Base-by-base conservation (phyloP, 2,888 invertebrate genomes). In the Quadriops clusia region DNA sequence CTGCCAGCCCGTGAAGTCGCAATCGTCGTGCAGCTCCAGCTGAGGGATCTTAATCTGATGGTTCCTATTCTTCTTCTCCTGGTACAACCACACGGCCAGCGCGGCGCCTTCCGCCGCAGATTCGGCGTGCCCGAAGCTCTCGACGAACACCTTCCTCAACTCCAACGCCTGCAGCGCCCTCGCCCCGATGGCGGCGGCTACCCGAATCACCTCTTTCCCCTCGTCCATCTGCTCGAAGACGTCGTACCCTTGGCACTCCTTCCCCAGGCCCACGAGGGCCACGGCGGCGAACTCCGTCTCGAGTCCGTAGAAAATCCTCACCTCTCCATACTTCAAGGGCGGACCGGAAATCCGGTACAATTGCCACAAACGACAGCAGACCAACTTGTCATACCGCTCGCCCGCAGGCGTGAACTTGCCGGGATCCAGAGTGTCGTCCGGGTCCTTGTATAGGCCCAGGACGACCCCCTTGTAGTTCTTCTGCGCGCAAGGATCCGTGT, bases 41-140 rank as follows among this genome's bases (percentile, higher is more conserved):
- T 63, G 60, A 26, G 68, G 60, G 22, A 59, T 45, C 17, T 42
- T 37, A 5, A 54, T 41, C 38, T 58, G 53, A 14, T 56, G 40
- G 13, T 55, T 47, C 32, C 54, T 55, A 15, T 43, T 46, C 42
- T 69, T 76, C 47, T 77, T 70, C 43, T 83, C 78, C 52, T 77
- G 76, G 51, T 79, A 86, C 3, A 68, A 56, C 74, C 77, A 83
- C 5, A 74, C 59, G 1, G 72, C 72, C 10, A 87, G 62, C 3
- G 66, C 62, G 1, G 79, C 74, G 2, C 84, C 86, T 56, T 86
- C 86, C 1, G 84, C 84, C 2, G 84, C 74, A 2, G 82, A 81
- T 53, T 81, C 79, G 0, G 83, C 74, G 49, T 77, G 70, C 5
- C 78, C 81, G 49, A 84, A 81, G 11, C 77, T 75, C 51, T 87